A percentile compares a stretch with the other conserved stretches of the same genome.
These are phyloP conservation scores for Caenorhabditis latens DNA, from an alignment of 1,140 invertebrate species.

Conservation along the genomic window DNA sequence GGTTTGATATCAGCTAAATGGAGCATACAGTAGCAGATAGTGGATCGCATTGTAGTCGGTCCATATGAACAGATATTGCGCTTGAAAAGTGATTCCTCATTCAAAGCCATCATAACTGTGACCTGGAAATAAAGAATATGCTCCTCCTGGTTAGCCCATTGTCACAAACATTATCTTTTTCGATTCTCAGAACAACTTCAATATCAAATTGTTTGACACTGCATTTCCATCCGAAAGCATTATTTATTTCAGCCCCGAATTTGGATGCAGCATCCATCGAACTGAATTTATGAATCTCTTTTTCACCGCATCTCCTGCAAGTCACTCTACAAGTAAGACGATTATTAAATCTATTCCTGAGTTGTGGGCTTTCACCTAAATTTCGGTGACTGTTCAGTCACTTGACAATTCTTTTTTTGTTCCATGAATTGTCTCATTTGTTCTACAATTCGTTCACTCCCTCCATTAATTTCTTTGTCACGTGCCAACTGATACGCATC, in stretches of 20 bases:
- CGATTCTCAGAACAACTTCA: conserved; percentile 45
- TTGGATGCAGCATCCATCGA: conserved; percentile 55
- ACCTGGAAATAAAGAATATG: conserved; percentile 18
- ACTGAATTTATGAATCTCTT: conserved; percentile 47
- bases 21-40: conserved; percentile 49
- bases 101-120: conserved; percentile 55
- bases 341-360: background rate
- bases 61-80: conserved; percentile 45
- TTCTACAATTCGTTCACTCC: background rate
- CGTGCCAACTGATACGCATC: conserved; percentile 24
- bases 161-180: conserved; percentile 8
- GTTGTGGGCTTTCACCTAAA: conserved; percentile 13
- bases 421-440: conserved; percentile 1
- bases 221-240: conserved; percentile 50
- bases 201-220: conserved; percentile 54
- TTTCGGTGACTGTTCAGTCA: conserved; percentile 21
- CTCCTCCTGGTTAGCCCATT: background rate
- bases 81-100: conserved; percentile 55
- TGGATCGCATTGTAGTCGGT: conserved; percentile 50
- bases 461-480: conserved; percentile 14
- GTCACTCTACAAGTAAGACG: conserved; percentile 15
- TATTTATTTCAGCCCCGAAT: conserved; percentile 52
- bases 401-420: background rate
- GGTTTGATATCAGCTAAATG: conserved; percentile 34
- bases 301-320: conserved; percentile 46